phyloP scores from a whole-genome alignment of 2,113 vertebrate species.

The Platanista minor region DNA sequence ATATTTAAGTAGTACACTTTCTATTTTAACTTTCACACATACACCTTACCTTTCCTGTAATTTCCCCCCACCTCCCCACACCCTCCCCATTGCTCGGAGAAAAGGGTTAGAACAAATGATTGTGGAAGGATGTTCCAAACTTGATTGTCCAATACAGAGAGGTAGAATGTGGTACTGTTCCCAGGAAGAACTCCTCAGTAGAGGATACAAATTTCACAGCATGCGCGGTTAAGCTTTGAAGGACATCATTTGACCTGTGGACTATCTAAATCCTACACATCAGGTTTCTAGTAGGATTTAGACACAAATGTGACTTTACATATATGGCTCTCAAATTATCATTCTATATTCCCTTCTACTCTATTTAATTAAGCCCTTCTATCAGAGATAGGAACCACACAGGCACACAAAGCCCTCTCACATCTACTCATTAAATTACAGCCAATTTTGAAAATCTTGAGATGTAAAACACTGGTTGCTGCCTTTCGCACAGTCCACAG shows the following conservation, averaged over 20 bases:
- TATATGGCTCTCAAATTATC: background rate
- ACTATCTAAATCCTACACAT: background rate
- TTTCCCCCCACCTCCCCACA: background rate
- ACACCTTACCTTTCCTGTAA: background rate
- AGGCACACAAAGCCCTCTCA: background rate
- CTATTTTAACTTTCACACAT: background rate
- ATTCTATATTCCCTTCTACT: background rate
- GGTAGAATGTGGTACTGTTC: background rate
- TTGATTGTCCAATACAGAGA: background rate
- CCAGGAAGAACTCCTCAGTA: background rate
- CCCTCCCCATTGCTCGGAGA: background rate
- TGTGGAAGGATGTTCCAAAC: background rate
- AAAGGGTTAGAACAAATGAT: background rate
- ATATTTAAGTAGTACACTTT: background rate
- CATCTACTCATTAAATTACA: background rate
- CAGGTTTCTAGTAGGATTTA: background rate
- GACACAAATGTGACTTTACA: background rate
- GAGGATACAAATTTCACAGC: background rate
- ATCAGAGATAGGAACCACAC: background rate
- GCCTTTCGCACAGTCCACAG: background rate
- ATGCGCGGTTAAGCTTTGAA: background rate
- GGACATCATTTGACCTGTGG: background rate
- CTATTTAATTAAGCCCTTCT: background rate
- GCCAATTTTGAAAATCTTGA: constrained; percentile 7
- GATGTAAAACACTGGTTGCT: background rate